Evolutionary conservation across 2,888 invertebrate genomes (phyloP).

Genomic region (Thymelicus lineola): DNA sequence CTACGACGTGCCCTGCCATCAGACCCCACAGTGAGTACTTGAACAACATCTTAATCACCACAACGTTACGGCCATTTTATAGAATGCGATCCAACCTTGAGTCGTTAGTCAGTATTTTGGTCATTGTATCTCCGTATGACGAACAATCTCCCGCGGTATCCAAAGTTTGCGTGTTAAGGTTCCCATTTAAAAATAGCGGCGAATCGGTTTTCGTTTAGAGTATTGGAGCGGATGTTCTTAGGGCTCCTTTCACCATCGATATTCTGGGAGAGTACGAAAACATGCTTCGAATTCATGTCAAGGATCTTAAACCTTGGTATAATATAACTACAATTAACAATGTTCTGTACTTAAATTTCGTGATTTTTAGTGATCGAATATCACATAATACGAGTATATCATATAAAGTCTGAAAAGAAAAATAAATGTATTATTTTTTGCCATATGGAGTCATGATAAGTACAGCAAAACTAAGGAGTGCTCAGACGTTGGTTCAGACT

Average conservation of each 20-base stretch:
- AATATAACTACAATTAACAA: slow-evolving; percentile 42
- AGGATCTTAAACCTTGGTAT: slow-evolving; percentile 68
- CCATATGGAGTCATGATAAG: background rate
- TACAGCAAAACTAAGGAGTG: background rate
- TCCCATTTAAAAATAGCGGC: slow-evolving; percentile 50
- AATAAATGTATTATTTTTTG: background rate
- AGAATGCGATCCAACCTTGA: slow-evolving; percentile 75
- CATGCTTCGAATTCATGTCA: slow-evolving; percentile 68
- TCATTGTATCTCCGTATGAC: slow-evolving; percentile 62
- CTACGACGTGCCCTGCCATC: slow-evolving; percentile 38
- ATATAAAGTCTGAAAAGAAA: too few species aligned
- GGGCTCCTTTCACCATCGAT: slow-evolving; percentile 57
- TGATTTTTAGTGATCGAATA: too few species aligned
- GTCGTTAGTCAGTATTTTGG: slow-evolving; percentile 72
- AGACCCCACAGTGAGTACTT: slow-evolving; percentile 59
- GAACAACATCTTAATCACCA: slow-evolving; percentile 62
- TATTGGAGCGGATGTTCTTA: slow-evolving; percentile 53
- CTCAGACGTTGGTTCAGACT: too few species aligned
- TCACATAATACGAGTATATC: too few species aligned
- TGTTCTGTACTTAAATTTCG: slow-evolving; percentile 4
- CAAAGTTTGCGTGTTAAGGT: slow-evolving; percentile 46
- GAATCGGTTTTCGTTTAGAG: slow-evolving; percentile 56
- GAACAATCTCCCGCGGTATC: slow-evolving; percentile 49
- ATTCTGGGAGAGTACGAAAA: slow-evolving; percentile 63
- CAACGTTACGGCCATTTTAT: slow-evolving; percentile 77